Conservation (phyloP, 2,113 vertebrate genomes). For the Dicentrarchus labrax region DNA sequence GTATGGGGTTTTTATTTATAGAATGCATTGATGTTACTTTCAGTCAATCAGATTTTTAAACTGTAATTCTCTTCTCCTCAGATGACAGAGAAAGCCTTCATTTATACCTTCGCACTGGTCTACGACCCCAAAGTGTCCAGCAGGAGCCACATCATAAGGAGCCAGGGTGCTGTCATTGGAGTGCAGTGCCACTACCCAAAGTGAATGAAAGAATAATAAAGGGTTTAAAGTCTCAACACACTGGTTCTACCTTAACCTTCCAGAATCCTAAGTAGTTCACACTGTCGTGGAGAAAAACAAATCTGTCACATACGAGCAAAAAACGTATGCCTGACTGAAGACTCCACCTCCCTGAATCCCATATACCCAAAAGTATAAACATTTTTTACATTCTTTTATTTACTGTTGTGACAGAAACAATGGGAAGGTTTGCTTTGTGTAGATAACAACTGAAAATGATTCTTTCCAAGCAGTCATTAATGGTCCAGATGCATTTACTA, state of each 20-base stretch:
- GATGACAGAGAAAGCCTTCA: constrained; percentile 39
- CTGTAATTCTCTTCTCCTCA: not conserved
- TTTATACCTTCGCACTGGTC: constrained; percentile 65
- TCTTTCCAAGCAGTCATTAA: not conserved
- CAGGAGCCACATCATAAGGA: constrained; percentile 31
- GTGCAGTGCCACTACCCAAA: constrained; percentile 69
- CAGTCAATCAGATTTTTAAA: accelerated
- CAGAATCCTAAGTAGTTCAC: not conserved
- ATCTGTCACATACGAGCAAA: too few species aligned
- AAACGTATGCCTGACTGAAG: too few species aligned
- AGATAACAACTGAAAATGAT: not conserved
- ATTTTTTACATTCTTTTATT: too few species aligned
- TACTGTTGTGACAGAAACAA: not conserved
- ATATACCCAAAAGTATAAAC: not conserved
- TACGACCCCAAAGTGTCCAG: constrained; percentile 46
- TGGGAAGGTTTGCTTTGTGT: not conserved
- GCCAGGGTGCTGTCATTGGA: constrained; percentile 32
- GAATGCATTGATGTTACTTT: too few species aligned
- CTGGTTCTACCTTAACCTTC: not conserved
- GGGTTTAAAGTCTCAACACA: not conserved
- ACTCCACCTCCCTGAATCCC: too few species aligned
- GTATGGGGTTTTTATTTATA: constrained; percentile 34
- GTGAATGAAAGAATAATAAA: constrained; percentile 9
- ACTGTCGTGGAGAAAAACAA: too few species aligned
- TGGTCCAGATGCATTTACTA: not conserved